These are phyloP conservation scores for Bradysia coprophila DNA, from an alignment of 1,140 invertebrate genomes.

Conservation along the genomic window DNA sequence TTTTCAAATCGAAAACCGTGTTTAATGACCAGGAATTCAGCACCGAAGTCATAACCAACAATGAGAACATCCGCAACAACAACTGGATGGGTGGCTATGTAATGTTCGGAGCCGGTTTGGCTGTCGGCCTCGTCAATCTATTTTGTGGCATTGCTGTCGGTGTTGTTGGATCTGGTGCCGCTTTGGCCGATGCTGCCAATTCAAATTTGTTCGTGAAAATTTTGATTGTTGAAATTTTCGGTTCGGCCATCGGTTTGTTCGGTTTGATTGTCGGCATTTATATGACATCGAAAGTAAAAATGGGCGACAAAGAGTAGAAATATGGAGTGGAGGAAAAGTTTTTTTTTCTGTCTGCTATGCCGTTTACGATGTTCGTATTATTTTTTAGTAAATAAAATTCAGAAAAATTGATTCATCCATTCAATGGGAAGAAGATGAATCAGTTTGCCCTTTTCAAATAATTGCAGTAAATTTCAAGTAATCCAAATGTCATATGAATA, in stretches of 20 bases:
- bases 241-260: constrained; percentile 93
- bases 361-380: neutral
- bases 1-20: too few relatives aligned
- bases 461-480: too few relatives aligned
- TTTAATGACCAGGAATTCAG: constrained; percentile 7
- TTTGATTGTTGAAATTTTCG: constrained; percentile 96
- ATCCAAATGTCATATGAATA: neutral
- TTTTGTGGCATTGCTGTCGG: constrained; percentile 93
- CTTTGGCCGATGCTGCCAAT: constrained; percentile 89
- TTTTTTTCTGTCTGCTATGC: too few relatives aligned
- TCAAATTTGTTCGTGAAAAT: constrained; percentile 91
- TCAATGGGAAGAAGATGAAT: too few relatives aligned
- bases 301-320: constrained; percentile 27
- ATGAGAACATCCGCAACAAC: constrained; percentile 23
- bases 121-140: constrained; percentile 85
- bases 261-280: constrained; percentile 96
- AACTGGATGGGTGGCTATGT: constrained; percentile 71
- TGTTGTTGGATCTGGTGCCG: constrained; percentile 89
- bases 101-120: constrained; percentile 90
- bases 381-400: neutral
- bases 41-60: constrained; percentile 12
- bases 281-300: constrained; percentile 50
- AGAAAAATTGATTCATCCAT: too few relatives aligned
- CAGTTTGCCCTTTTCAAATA: too few relatives aligned
- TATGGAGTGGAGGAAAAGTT: neutral